Conservation (phyloP, 2,888 invertebrate genomes). For the Mythimna loreyi region DNA sequence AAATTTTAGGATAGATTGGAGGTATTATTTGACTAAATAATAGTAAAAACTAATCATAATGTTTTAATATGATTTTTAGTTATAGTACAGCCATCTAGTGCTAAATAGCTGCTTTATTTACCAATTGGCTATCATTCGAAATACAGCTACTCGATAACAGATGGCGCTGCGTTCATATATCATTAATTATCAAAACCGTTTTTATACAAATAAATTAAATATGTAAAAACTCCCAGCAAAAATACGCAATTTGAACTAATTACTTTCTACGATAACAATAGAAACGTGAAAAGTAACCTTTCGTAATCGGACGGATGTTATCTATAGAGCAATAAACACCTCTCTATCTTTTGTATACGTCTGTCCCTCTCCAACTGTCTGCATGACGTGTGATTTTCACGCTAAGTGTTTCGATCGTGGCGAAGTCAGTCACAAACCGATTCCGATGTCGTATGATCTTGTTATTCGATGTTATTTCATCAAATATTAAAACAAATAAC, state of each 20-base stretch:
- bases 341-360: slow-evolving; percentile 70
- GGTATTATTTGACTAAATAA: too few species aligned
- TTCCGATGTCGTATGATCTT: slow-evolving; percentile 77
- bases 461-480: slow-evolving; percentile 75
- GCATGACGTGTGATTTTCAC: slow-evolving; percentile 82
- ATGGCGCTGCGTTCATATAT: slow-evolving; percentile 54
- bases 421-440: slow-evolving; percentile 87
- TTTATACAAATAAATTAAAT: background rate
- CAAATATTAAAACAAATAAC: slow-evolving; percentile 71
- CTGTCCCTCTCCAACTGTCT: slow-evolving; percentile 77
- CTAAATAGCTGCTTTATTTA: background rate
- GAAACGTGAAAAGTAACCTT: slow-evolving; percentile 39
- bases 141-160: slow-evolving; percentile 61
- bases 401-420: slow-evolving; percentile 67
- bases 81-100: slow-evolving; percentile 30
- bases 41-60: too few species aligned
- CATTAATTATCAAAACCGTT: fast-evolving
- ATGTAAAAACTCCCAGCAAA: background rate
- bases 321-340: slow-evolving; percentile 43
- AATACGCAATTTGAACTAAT: background rate
- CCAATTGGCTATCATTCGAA: background rate
- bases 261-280: slow-evolving; percentile 30
- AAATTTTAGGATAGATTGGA: too few species aligned
- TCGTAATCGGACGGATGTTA: slow-evolving; percentile 60
- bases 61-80: too few species aligned